A percentile compares a stretch with the other conserved stretches of the same genome.
phyloP scores from a whole-genome alignment of 2,113 vertebrate genomes.

The Phoxinus phoxinus region DNA sequence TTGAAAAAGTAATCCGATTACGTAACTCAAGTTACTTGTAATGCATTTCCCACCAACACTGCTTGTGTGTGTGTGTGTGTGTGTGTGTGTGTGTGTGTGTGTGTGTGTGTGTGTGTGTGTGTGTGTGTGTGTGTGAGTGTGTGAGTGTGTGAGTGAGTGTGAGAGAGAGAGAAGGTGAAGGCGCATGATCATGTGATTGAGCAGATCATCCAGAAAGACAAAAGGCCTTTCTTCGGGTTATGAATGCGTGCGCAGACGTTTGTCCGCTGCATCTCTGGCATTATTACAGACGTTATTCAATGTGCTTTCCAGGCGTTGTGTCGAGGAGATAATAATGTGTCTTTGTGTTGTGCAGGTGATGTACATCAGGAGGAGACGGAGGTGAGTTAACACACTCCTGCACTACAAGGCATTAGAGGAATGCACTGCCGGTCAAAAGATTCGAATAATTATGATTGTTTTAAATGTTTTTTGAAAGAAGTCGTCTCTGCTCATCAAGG shows the following conservation, averaged over 20 bases:
- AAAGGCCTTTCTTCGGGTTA: conserved; percentile 21
- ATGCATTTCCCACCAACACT: no score
- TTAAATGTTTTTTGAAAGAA: not conserved
- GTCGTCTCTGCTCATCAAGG: not conserved
- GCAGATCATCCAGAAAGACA: conserved; percentile 6
- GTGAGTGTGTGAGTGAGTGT: no score
- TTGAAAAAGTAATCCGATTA: no score
- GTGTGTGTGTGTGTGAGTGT: no score
- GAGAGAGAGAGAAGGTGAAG: conserved; percentile 22
- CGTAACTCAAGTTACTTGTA: no score
- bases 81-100: no score
- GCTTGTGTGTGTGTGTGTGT: no score
- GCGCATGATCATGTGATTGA: conserved; percentile 41
- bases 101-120: no score
- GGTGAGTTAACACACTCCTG: conserved; percentile 70
- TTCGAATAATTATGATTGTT: not conserved
- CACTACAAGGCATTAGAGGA: not conserved
- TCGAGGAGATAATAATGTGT: not conserved
- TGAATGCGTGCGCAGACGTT: not conserved
- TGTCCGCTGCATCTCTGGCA: not conserved
- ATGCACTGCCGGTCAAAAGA: not conserved
- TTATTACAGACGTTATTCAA: not conserved
- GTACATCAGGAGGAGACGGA: conserved; percentile 88
- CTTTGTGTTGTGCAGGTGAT: conserved; percentile 78
- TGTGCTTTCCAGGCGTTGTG: not conserved